Evolutionary conservation across 2,888 invertebrate species (phyloP), one percentile per base, ranked within the genome.

Genomic region (Cerastoderma edule): DNA sequence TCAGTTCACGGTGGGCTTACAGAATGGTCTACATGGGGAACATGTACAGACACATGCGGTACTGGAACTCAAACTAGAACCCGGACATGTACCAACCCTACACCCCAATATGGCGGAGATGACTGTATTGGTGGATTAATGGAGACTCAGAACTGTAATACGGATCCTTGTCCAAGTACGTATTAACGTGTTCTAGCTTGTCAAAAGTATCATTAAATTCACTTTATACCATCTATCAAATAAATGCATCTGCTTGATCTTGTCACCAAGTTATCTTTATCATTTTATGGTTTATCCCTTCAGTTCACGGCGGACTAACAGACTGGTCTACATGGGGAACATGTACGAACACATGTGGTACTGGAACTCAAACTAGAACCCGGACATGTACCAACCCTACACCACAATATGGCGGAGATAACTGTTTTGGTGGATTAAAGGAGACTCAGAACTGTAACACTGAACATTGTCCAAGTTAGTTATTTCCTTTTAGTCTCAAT

Each of bases 1-100:
- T 10, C 39, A 39, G 39, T 39, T 39, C 10, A 39, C 8, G 16
- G 16, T 10, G 39, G 16, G 16, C 8, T 39, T 39, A 10, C 8
- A 39, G 16, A 10, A 16, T 39, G 10, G 39, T 39, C 10, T 39
- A 10, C 39, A 39, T 10, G 39, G 80, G 39, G 54, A 0, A 16
- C 56, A 6, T 78, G 77, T 67, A 50, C 72, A 4, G 39, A 48
- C 19, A 67, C 80, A 2, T 81, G 80, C 54, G 75, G 70, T 3
- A n/a, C 46, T 16, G 76, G 76, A 27, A 72, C 24, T n/a, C 48
- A 56, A 28, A 10, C 54, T 10, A 54, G 76, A 24, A 33, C 64
- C n/a, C 67, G 76, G 1, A 22, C 6, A 5, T 76, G 76, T 32
- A 64, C 48, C 19, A 64, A 65, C 30, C 69, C 74, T 4, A 24